Evolutionary conservation across 2,888 invertebrate species (phyloP), one percentile per base, ranked within the genome.

Genomic region (Ectropis crepuscularia): DNA sequence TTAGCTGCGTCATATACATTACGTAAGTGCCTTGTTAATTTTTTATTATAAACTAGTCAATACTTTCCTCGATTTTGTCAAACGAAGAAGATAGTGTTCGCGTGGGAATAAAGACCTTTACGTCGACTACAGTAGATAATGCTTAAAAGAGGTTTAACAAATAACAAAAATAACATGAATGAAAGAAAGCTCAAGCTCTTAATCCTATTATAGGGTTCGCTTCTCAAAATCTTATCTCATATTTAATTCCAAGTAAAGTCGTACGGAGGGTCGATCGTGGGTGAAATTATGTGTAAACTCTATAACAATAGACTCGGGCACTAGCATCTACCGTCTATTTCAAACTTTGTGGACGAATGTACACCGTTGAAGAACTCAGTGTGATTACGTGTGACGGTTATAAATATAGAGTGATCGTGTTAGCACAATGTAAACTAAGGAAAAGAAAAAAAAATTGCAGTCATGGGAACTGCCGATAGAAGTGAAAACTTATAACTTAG

Each of bases 241-340:
- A 69, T 65, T 67, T 65, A 62, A 2, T 28, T 37, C 38, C 59
- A 41, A 60, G 57, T 61, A 43, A 51, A 60, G 67, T 57, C 41
- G 41, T 28, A 46, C 28, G 53, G 43, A 67, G 53, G 57, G 65
- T 49, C 53, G 61, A 65, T 73, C 73, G 69, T 65, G 59, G 70
- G 61, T 67, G 51, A 69, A 72, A 74, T 73, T 67, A 74, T 73
- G 72, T 73, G 71, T 67, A 69, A 71, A 69, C 72, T 70, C 74
- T 74, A 71, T 75, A 77, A 80, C 78, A 80, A 77, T 76, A 70
- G 77, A 66, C 69, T 61, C 67, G 62, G 67, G 67, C 66, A 65
- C 58, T 57, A 69, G 55, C 59, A 72, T 73, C 68, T 74, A 72
- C 70, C 69, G 68, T 66, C 67, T 68, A 73, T 63, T 65, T 57